Evolutionary conservation across 2,797 vertebrate species (phyloP), one percentile per base, ranked within the genome.

Genomic region (Mionectes olivaceus): DNA sequence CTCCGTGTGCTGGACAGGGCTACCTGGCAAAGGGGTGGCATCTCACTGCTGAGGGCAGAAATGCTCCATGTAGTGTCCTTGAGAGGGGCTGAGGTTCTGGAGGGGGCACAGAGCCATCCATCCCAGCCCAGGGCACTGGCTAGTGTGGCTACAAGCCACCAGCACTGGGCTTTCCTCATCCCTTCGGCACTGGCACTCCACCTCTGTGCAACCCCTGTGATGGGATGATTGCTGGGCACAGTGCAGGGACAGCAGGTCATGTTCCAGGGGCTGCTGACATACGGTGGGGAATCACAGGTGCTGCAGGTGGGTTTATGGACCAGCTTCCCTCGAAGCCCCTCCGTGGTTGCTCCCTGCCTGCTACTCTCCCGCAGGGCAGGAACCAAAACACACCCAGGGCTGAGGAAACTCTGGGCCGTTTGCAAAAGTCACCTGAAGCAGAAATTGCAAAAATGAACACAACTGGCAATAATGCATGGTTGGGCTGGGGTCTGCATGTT

Each of bases 171-270:
- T 59, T 7, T 35, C 57, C 61, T 49, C 25, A 18, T 24, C 59
- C 73, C 53, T 65, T 10, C 8, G 17, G 73, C 37, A 13, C 33
- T 19, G 60, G 47, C 43, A 35, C 32, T 47, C 37, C 53, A 11
- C 0, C 41, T 15, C n/a, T 23, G 11, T 25, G 6, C 33, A 32
- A 7, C 22, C n/a, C 7, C 32, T 22, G 47, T 59, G 65, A 21
- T 37, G 35, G 61, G 55, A 19, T 3, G 57, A 22, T 2, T 61
- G 70, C 49, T 7, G 67, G 65, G 3, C n/a, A 46, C 0, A 0
- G 65, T 41, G 47, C 28, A 56, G 83, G 47, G 70, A 61, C 22
- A 28, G 24, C 10, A 12, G 65, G 67, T 24, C 16, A 28, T 0
- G 0, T 4, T 18, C 50, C 50, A 52, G 50, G 50, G 49, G 25